These are phyloP conservation scores for Pseudomyrmex sp. DNA, from an alignment of 1,140 invertebrate species.

Conservation along the genomic window DNA sequence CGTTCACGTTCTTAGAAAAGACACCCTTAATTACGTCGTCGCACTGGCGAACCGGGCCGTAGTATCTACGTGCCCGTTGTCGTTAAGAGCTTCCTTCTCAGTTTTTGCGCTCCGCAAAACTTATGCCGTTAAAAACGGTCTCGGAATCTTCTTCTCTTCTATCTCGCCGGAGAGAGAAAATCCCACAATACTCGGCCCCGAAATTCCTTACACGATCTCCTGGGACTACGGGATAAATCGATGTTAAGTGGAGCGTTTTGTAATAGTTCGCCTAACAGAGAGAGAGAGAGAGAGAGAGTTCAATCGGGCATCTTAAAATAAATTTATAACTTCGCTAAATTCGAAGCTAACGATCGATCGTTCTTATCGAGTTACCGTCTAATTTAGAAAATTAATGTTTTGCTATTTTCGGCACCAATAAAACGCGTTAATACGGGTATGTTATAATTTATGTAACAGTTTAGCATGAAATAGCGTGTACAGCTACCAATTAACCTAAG, in stretches of 20 bases:
- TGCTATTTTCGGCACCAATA: conserved; percentile 30
- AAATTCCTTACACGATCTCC: conserved; percentile 26
- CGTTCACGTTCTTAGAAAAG: conserved; percentile 32
- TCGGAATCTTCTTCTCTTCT: conserved; percentile 13
- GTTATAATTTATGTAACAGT: background rate
- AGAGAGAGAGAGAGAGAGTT: background rate
- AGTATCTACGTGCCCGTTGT: conserved; percentile 60
- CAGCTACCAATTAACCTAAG: conserved; percentile 20
- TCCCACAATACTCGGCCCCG: conserved; percentile 45
- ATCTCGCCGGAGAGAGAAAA: background rate
- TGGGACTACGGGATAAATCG: conserved; percentile 15
- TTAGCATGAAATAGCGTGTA: background rate
- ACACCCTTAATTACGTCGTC: conserved; percentile 63
- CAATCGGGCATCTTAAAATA: conserved; percentile 34
- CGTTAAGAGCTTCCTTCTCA: conserved; percentile 50
- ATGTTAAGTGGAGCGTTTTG: conserved; percentile 50
- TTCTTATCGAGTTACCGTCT: conserved; percentile 29
- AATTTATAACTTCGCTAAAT: conserved; percentile 56
- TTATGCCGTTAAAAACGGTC: conserved; percentile 36
- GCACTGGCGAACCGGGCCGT: conserved; percentile 35
- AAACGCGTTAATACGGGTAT: background rate
- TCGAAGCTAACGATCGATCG: conserved; percentile 32
- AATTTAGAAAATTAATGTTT: conserved; percentile 37
- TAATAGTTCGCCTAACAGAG: conserved; percentile 6
- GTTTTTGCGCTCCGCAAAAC: conserved; percentile 41